phyloP scores from a whole-genome alignment of 2,888 invertebrate species.

The Dilophus febrilis region DNA sequence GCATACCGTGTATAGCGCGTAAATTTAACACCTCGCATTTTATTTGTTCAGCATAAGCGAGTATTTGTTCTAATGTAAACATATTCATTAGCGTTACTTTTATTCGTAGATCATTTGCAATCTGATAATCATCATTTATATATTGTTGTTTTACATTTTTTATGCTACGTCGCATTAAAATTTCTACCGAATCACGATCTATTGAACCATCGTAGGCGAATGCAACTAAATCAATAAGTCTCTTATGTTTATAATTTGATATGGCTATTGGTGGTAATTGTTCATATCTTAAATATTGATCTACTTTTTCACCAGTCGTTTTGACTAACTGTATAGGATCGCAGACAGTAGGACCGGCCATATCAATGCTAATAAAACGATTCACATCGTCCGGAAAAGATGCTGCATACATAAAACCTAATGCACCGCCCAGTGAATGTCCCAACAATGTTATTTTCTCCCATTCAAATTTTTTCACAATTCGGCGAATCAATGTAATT shows the following conservation, averaged over 20 bases:
- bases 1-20: constrained; percentile 52
- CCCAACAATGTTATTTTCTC: constrained; percentile 46
- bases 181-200: constrained; percentile 46
- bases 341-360: constrained; percentile 55
- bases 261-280: constrained; percentile 38
- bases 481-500: constrained; percentile 33
- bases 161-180: constrained; percentile 64
- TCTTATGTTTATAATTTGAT: constrained; percentile 55
- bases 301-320: constrained; percentile 40
- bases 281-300: constrained; percentile 58
- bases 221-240: constrained; percentile 56
- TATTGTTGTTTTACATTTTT: constrained; percentile 33
- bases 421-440: constrained; percentile 51
- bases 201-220: constrained; percentile 58
- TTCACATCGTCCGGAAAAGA: constrained; percentile 27
- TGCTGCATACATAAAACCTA: constrained; percentile 40
- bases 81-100: constrained; percentile 54
- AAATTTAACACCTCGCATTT: constrained; percentile 65
- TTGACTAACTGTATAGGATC: constrained; percentile 36
- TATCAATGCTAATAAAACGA: constrained; percentile 51
- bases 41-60: constrained; percentile 50
- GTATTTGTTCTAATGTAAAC: constrained; percentile 52
- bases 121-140: constrained; percentile 39
- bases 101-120: constrained; percentile 57
- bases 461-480: constrained; percentile 50